These are phyloP conservation scores for Phrynocephalus versicolor DNA, from an alignment of 2,113 vertebrate species.

Conservation along the genomic window DNA sequence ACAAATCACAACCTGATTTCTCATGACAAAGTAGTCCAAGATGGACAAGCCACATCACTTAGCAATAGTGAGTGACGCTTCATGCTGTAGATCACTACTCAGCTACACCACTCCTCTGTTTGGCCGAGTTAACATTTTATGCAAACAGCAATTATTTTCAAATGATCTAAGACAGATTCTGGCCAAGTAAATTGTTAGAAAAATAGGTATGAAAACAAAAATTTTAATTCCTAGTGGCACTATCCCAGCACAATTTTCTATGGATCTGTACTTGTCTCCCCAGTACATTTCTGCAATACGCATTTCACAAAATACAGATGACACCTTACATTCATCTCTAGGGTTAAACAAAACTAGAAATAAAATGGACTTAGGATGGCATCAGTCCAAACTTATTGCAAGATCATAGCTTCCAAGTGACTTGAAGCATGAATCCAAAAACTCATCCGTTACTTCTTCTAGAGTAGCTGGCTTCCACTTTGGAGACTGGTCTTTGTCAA, in stretches of 20 bases:
- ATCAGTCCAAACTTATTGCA: conserved; percentile 62
- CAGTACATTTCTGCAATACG: conserved; percentile 31
- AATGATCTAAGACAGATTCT: not conserved
- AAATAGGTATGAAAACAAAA: not conserved
- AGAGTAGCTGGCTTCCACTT: conserved; percentile 87
- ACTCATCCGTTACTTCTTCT: conserved; percentile 83
- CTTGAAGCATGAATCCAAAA: conserved; percentile 82
- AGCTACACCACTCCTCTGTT: not conserved
- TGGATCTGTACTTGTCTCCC: not conserved
- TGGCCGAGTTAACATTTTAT: not conserved
- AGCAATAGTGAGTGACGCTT: not conserved
- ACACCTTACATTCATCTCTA: not conserved
- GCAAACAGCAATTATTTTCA: conserved; percentile 12
- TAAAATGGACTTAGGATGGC: not conserved
- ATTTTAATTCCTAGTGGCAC: not conserved
- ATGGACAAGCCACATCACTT: not conserved
- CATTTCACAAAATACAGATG: conserved; percentile 31
- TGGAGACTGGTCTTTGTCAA: conserved; percentile 91
- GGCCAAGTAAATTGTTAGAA: conserved; percentile 11
- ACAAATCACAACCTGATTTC: not conserved
- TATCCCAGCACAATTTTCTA: not conserved
- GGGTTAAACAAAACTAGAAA: not conserved
- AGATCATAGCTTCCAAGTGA: conserved; percentile 86
- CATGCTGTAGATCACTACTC: not conserved
- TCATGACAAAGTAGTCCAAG: not conserved